Base-by-base conservation (phyloP, 2,888 invertebrate species). In the Callyntrura sp. region DNA sequence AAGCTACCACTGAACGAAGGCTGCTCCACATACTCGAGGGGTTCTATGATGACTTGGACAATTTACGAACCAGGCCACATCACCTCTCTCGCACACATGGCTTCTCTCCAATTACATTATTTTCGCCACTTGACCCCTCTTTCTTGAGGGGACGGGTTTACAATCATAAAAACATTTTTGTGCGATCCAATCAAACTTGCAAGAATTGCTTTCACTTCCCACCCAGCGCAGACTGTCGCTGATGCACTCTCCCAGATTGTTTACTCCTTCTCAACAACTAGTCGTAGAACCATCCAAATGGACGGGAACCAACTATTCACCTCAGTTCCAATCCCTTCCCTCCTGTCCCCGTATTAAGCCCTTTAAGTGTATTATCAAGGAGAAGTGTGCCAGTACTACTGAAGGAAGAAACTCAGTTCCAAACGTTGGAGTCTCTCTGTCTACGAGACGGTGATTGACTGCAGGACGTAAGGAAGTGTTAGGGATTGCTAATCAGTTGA, bases 401-500 rank as follows among this genome's bases (percentile, higher is more conserved):
- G 51, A 11, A 6, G 12, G 11, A 51, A 51, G 12, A 1, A 51
- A 51, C 11, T 14, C 14, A 51, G 11, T 2, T 35, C 35, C 35
- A 6, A 9, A 51, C 14, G 1, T 14, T 51, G 51, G 51, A 51
- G 11, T 51, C 51, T n/a, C 9, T n/a, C 57, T n/a, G 17, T 17
- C 57, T 57, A 17, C 5, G 5, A n/a, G n/a, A 2, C 1, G 14
- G 57, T 17, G 6, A 17, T 14, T 17, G 57, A 9, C 17, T 20
- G 23, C n/a, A 60, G 20, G 20, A 60, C 60, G 20, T 20, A 60
- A 51, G 51, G 51, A 51, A 51, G 3, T 35, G 2, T 35, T 6
- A 51, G 48, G 76, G 48, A 57, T 57, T 81, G 81, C 11, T 81
- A 60, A 82, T 45, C 65, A 65, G 17, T 82, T 82, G 45, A 82